Percentiles rank a stretch among this genome's conserved stretches.
Conservation (phyloP, 1,140 invertebrate genomes). For the Lepidostoma basale region DNA sequence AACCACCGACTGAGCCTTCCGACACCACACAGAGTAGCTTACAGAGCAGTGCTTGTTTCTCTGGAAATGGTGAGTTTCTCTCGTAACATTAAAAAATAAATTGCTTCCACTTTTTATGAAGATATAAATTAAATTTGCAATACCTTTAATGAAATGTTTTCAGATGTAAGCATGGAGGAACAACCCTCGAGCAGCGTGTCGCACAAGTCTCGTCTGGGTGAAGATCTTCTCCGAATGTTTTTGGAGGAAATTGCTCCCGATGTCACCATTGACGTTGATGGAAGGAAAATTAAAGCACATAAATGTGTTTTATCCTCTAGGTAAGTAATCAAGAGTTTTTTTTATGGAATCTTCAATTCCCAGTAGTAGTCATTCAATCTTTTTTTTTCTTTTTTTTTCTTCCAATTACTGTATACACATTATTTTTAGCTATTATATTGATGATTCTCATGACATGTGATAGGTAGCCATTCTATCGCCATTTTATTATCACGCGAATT, state of each 20-base stretch:
- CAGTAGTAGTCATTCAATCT: too few relatives aligned
- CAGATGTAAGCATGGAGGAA: conserved; percentile 15
- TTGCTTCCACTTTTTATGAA: neutral
- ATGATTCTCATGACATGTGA: neutral
- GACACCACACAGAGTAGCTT: conserved; percentile 54
- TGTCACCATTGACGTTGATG: conserved; percentile 80
- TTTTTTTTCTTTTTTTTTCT: neutral
- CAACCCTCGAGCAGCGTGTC: conserved; percentile 1
- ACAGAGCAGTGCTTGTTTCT: conserved; percentile 54
- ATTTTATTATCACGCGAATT: too few relatives aligned
- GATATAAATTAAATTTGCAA: too few relatives aligned
- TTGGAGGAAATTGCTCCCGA: conserved; percentile 86
- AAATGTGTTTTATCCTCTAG: conserved; percentile 88
- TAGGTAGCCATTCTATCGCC: too few relatives aligned
- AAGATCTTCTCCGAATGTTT: conserved; percentile 87
- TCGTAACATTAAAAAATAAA: too few relatives aligned
- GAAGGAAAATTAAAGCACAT: conserved; percentile 80
- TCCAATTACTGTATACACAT: neutral
- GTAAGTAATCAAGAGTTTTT: too few relatives aligned
- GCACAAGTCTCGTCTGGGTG: conserved; percentile 68
- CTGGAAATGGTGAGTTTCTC: conserved; percentile 53
- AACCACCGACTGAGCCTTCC: conserved; percentile 50
- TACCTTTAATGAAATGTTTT: neutral
- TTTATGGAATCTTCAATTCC: too few relatives aligned
- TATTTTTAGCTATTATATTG: neutral